Conservation (phyloP, 2,797 vertebrate genomes). For the Threskiornis aethiopicus region DNA sequence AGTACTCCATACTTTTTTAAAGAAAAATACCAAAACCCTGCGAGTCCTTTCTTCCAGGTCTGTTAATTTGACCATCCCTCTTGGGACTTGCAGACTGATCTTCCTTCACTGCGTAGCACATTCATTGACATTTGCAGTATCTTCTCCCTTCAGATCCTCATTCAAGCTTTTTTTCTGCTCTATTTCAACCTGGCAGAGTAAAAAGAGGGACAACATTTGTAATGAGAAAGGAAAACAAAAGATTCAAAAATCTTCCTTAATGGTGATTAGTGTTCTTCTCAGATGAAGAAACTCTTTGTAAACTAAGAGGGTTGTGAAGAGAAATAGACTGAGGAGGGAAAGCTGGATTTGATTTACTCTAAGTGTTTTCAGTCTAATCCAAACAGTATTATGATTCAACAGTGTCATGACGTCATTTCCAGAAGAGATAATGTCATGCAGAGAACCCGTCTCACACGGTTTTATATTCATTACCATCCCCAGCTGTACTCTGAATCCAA, state of each 20-base stretch:
- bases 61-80: background rate
- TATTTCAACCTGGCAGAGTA: conserved; percentile 82
- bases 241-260: background rate
- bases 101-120: conserved; percentile 81
- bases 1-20: conserved; percentile 14
- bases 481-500: background rate
- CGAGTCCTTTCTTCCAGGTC: background rate
- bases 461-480: background rate
- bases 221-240: background rate
- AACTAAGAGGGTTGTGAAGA: background rate
- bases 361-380: background rate
- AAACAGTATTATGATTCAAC: background rate
- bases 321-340: background rate
- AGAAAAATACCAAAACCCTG: background rate
- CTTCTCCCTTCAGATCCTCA: conserved; percentile 67
- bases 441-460: background rate
- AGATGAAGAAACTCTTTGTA: background rate
- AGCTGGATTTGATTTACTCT: background rate
- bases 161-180: conserved; percentile 81
- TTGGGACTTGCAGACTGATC: background rate
- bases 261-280: background rate
- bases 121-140: conserved; percentile 73
- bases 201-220: background rate
- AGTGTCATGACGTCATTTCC: background rate
- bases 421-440: background rate